A percentile compares a stretch with the other conserved stretches of the same genome.
phyloP scores from a whole-genome alignment of 1,140 invertebrate species.

The Sitodiplosis mosellana region DNA sequence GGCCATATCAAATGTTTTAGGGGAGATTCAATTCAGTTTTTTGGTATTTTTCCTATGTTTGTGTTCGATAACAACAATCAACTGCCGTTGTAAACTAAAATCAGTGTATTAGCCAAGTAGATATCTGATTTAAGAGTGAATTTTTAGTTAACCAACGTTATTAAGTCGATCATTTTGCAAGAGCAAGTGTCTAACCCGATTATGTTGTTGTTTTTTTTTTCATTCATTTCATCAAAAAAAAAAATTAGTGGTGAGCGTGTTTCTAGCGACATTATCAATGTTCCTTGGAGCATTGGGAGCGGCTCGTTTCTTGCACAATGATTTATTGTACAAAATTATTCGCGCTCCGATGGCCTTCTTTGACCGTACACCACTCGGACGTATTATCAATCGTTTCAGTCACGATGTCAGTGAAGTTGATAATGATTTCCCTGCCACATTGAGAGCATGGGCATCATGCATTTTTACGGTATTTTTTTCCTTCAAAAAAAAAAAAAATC shows the following conservation, averaged over 20 bases:
- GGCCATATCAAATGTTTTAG: too few relatives aligned
- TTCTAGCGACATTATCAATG: constrained; percentile 44
- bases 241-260: constrained; percentile 41
- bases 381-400: constrained; percentile 42
- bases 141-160: too few relatives aligned
- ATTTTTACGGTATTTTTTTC: constrained; percentile 20
- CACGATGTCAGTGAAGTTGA: constrained; percentile 43
- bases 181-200: too few relatives aligned
- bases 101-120: too few relatives aligned
- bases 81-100: too few relatives aligned
- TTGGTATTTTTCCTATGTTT: too few relatives aligned
- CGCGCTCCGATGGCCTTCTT: constrained; percentile 51
- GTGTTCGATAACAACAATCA: too few relatives aligned
- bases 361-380: constrained; percentile 44
- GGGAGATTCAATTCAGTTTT: too few relatives aligned
- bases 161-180: too few relatives aligned
- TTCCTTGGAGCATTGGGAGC: constrained; percentile 51
- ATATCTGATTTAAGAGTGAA: too few relatives aligned
- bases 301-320: constrained; percentile 42
- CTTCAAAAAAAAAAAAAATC: too few relatives aligned
- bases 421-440: constrained; percentile 18
- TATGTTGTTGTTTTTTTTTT: too few relatives aligned
- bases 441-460: constrained; percentile 3
- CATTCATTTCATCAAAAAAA: background rate
- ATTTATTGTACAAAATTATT: constrained; percentile 47